Conservation (phyloP, 2,113 vertebrate species). For the Notothenia coriiceps region DNA sequence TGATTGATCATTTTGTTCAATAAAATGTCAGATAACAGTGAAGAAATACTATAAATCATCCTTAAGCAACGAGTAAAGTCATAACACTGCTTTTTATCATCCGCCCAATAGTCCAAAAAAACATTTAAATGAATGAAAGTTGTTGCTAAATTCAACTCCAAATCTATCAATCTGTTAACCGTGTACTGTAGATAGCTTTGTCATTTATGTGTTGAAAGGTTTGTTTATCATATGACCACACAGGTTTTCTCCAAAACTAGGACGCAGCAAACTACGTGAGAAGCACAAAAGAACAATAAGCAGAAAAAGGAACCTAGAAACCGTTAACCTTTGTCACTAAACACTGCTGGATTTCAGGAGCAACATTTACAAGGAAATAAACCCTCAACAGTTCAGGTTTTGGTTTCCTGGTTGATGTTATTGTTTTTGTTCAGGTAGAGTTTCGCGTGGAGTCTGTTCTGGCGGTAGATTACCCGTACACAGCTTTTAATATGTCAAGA, state of each 20-base stretch:
- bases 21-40: background rate
- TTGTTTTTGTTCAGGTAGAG: background rate
- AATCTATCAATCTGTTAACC: background rate
- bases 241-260: background rate
- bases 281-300: background rate
- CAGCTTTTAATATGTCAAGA: background rate
- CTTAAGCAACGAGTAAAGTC: background rate
- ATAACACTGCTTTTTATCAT: background rate
- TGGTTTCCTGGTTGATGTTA: background rate
- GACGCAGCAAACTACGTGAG: background rate
- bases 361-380: background rate
- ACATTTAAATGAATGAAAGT: too few relatives aligned
- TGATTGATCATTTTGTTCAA: too few relatives aligned
- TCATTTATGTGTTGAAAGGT: background rate
- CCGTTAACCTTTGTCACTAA: constrained; percentile 18
- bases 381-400: background rate
- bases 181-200: too few relatives aligned
- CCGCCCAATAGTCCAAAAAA: background rate
- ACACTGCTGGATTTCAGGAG: constrained; percentile 7
- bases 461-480: too few relatives aligned
- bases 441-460: background rate
- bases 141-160: too few relatives aligned
- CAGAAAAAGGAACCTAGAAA: constrained; percentile 58
- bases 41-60: too few relatives aligned
- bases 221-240: background rate